Base-by-base conservation (phyloP, 2,113 vertebrate genomes). In the Spheniscus mendiculus region DNA sequence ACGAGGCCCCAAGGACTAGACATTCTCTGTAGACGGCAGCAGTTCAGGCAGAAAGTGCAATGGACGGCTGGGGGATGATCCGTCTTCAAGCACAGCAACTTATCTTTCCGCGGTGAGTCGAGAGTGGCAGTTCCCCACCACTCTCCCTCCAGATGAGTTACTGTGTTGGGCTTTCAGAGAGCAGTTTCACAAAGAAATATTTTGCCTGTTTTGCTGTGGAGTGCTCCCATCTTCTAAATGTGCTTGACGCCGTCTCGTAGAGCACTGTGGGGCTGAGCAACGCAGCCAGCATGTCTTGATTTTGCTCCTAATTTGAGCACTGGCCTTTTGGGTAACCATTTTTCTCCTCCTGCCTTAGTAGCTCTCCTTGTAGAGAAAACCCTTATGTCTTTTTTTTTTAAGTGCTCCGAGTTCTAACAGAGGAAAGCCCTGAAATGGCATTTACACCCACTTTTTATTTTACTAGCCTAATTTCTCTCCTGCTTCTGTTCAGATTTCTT, bases 31-130 rank as follows among this genome's bases (percentile, higher is more conserved):
- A 95, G 95, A 52, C n/a, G 0, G 95, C 81, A 90, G 91, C 83
- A 66, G 89, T 77, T 96, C 58, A 90, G 89, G 89, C 87, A 82
- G 89, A 96, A 97, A 97, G 95, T 93, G 87, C 95, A 96, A 93
- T 88, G 94, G 91, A 91, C 26, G 63, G 81, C 96, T 94, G 84
- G 95, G 95, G 97, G 87, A 61, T 86, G 95, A 95, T 96, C 94
- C 0, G 32, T 97, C 82, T 91, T 91, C 3, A 4, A 93, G 71
- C 70, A 62, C 73, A 85, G 69, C 77, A 85, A 87, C 92, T 92
- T 59, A 62, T 94, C 85, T 92, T 90, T 32, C 86, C 36, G 12
- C 6, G 1, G 49, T 10, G 36, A 90, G 85, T 34, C 20, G 7
- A 90, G 19, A 0, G 7, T 90, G 94, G 86, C 94, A 84, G 72